phyloP scores from a whole-genome alignment of 2,888 invertebrate genomes.

The Andrena bucephala region DNA sequence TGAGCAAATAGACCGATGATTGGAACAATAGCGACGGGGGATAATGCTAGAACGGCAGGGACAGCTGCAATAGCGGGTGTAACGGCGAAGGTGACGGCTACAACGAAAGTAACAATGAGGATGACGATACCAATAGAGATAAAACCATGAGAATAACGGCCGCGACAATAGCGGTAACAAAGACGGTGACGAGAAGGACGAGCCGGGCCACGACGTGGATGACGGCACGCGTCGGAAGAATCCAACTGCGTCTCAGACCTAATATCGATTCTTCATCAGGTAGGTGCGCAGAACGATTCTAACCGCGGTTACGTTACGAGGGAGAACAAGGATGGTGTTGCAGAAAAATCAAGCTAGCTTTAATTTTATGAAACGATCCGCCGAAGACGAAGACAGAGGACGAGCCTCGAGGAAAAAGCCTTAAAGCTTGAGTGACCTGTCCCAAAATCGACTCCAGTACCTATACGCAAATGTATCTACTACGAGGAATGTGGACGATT shows the following conservation, averaged over 20 bases:
- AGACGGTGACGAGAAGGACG: constrained; percentile 18
- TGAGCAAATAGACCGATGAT: constrained; percentile 13
- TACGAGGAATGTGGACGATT: constrained; percentile 19
- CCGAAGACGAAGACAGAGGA: not conserved
- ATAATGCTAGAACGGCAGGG: not conserved
- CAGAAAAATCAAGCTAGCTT: not conserved
- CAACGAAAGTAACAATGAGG: constrained; percentile 31
- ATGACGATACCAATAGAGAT: constrained; percentile 28
- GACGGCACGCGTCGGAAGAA: constrained; percentile 20
- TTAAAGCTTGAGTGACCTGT: constrained; percentile 18
- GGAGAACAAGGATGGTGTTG: not conserved
- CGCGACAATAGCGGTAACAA: constrained; percentile 29
- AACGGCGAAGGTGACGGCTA: constrained; percentile 14
- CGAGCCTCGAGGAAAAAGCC: not conserved
- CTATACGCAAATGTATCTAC: constrained; percentile 30
- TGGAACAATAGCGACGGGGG: constrained; percentile 31
- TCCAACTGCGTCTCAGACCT: constrained; percentile 4
- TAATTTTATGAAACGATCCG: too few relatives aligned
- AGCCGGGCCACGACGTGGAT: not conserved
- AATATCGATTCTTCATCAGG: constrained; percentile 34
- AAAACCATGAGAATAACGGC: constrained; percentile 25
- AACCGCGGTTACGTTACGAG: not conserved
- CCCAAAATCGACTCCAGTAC: constrained; percentile 33
- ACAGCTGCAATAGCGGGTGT: constrained; percentile 8
- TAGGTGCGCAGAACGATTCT: not conserved